phyloP scores from a whole-genome alignment of 2,888 invertebrate species.

The Xestia rhomboidea region DNA sequence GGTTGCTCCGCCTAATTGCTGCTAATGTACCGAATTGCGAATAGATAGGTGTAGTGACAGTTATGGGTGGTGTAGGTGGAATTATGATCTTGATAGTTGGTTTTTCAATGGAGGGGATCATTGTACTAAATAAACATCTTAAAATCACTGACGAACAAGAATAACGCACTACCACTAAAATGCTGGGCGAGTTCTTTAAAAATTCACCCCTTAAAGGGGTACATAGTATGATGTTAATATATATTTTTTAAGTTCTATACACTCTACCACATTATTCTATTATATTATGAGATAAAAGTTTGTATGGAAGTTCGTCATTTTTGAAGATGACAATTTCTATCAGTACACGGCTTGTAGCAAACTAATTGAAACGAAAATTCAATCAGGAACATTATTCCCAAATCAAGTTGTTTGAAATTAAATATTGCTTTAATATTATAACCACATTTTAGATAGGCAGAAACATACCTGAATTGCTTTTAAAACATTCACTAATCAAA shows the following conservation, averaged over 20 bases:
- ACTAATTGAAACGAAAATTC: background rate
- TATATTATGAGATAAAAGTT: too few species aligned
- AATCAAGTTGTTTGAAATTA: background rate
- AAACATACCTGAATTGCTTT: background rate
- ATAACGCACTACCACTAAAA: background rate
- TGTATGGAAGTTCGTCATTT: background rate
- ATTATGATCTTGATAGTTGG: constrained; percentile 23
- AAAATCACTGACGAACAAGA: background rate
- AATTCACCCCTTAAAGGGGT: too few species aligned
- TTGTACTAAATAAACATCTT: background rate
- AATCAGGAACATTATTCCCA: too few species aligned
- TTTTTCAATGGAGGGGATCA: background rate
- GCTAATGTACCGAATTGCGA: constrained; percentile 57
- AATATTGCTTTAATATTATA: background rate
- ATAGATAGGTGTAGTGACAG: constrained; percentile 30
- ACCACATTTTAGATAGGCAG: background rate
- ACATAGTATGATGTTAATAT: too few species aligned
- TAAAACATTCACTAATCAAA: background rate
- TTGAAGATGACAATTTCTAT: background rate
- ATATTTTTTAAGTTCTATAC: too few species aligned
- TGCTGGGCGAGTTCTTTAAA: too few species aligned
- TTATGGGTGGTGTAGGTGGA: background rate
- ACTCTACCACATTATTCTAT: too few species aligned
- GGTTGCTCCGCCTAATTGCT: constrained; percentile 60
- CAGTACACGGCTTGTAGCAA: background rate